Percentiles rank a stretch among this genome's conserved stretches.
phyloP scores from a whole-genome alignment of 2,888 invertebrate species.

The Polia nebulosa region DNA sequence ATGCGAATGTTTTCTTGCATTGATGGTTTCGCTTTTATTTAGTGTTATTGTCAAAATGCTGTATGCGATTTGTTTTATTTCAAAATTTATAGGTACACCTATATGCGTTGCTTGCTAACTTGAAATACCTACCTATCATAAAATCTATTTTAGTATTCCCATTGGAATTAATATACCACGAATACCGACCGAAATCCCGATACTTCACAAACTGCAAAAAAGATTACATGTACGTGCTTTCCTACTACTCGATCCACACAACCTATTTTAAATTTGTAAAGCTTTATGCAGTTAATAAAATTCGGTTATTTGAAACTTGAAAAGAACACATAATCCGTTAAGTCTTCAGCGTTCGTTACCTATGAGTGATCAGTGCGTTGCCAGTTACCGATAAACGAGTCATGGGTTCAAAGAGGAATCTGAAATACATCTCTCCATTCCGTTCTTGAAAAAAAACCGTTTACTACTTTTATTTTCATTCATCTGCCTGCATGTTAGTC shows the following conservation, averaged over 20 bases:
- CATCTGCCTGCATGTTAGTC: not conserved
- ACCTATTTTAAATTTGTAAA: constrained; percentile 1
- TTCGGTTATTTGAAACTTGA: not conserved
- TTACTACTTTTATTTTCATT: not conserved
- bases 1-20: constrained; percentile 57
- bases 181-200: too few relatives aligned
- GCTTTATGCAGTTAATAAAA: constrained; percentile 7
- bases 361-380: not conserved
- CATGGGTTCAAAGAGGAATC: not conserved
- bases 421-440: not conserved
- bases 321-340: not conserved
- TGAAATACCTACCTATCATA: not conserved
- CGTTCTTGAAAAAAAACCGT: not conserved
- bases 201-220: not conserved
- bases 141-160: not conserved
- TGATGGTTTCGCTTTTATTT: constrained; percentile 32
- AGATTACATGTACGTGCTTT: not conserved
- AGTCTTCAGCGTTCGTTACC: not conserved
- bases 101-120: not conserved
- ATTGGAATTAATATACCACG: too few relatives aligned
- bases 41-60: constrained; percentile 35
- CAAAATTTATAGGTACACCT: not conserved
- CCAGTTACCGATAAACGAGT: constrained; percentile 1
- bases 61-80: constrained; percentile 46
- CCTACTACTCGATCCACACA: not conserved